Percentiles rank a stretch among this genome's conserved stretches.
Conservation (phyloP, 2,797 vertebrate genomes). For the Sebastiscus tertius region DNA sequence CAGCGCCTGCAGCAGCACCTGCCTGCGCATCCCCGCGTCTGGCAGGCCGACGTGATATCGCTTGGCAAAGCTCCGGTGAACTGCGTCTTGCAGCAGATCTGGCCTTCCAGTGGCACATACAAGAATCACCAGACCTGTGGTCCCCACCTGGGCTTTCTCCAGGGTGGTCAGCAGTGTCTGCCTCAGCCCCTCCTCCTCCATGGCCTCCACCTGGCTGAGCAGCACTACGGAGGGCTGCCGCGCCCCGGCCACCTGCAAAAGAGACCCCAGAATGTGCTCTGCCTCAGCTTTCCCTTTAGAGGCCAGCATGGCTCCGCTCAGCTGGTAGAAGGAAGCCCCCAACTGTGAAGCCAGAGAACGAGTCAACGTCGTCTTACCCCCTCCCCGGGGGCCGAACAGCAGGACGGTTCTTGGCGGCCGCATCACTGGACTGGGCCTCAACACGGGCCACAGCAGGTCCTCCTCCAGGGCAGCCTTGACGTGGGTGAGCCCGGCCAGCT, state of each 20-base stretch:
- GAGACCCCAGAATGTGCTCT: conserved; percentile 89
- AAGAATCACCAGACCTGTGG: conserved; percentile 86
- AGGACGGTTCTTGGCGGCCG: conserved; percentile 89
- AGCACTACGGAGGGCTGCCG: conserved; percentile 90
- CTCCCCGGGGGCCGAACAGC: conserved; percentile 91
- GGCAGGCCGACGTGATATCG: conserved; percentile 91
- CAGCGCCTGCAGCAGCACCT: conserved; percentile 90
- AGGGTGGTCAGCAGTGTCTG: conserved; percentile 89
- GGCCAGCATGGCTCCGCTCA: conserved; percentile 86
- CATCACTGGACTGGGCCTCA: conserved; percentile 84
- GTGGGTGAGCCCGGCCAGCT: conserved; percentile 88
- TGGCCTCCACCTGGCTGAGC: conserved; percentile 90
- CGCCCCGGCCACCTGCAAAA: conserved; percentile 88
- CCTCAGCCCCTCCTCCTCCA: conserved; percentile 83
- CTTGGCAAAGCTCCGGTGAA: conserved; percentile 90
- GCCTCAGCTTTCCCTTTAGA: conserved; percentile 91
- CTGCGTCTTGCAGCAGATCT: conserved; percentile 89
- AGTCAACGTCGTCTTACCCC: conserved; percentile 90
- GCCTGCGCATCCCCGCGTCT: conserved; percentile 85
- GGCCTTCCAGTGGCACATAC: conserved; percentile 91
- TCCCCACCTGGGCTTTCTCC: conserved; percentile 84
- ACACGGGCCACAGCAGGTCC: conserved; percentile 93
- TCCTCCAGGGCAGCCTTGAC: conserved; percentile 93
- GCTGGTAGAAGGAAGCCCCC: conserved; percentile 88
- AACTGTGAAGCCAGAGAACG: conserved; percentile 93